phyloP scores from a whole-genome alignment of 2,113 vertebrate species.

The Ctenodactylus gundi region DNA sequence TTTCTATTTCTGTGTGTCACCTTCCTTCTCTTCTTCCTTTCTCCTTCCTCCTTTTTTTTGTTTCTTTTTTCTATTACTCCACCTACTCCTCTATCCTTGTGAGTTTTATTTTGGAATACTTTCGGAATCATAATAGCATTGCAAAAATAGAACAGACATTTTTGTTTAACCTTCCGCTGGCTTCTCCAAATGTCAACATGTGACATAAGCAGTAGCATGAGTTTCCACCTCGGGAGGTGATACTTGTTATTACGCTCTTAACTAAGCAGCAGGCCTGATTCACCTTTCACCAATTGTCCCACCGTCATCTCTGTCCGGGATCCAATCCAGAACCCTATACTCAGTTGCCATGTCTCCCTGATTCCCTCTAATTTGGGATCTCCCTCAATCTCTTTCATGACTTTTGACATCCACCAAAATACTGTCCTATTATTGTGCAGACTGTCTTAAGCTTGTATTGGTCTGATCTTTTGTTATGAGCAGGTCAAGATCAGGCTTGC shows the following conservation, averaged over 20 bases:
- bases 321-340: accelerated
- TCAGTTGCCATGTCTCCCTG: background rate
- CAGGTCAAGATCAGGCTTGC: background rate
- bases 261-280: background rate
- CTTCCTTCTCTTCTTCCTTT: background rate
- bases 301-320: background rate
- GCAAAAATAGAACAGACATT: background rate
- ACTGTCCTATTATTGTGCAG: background rate
- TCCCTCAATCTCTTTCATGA: background rate
- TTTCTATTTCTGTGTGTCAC: background rate
- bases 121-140: background rate
- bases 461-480: background rate
- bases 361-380: background rate
- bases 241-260: accelerated
- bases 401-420: too few relatives aligned
- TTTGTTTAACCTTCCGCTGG: background rate
- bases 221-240: background rate
- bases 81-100: too few relatives aligned
- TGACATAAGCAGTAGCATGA: too few relatives aligned
- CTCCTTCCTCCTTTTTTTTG: too few relatives aligned
- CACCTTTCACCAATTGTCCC: background rate
- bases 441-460: too few relatives aligned
- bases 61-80: background rate
- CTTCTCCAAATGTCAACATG: background rate
- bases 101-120: background rate